These are phyloP conservation scores for Galago senegalensis DNA, from an alignment of 2,797 vertebrate genomes.

Conservation along the genomic window DNA sequence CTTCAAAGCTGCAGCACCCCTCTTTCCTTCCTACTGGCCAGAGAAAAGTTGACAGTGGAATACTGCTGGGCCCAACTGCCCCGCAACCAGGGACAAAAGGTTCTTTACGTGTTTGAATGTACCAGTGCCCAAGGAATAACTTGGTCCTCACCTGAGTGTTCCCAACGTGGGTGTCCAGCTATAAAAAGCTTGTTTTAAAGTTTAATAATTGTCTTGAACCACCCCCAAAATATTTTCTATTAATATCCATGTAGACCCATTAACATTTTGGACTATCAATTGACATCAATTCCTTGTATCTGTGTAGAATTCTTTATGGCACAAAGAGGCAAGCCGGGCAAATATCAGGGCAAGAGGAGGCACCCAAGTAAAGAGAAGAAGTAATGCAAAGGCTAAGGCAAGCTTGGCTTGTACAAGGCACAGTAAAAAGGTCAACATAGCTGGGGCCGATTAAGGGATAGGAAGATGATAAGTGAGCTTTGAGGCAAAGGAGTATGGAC, in stretches of 20 bases:
- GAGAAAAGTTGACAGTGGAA: not conserved
- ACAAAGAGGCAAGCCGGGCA: not conserved
- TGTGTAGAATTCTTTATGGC: not conserved
- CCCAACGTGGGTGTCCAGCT: not conserved
- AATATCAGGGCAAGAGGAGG: accelerated
- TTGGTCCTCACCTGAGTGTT: slow-evolving; percentile 18
- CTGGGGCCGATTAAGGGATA: not conserved
- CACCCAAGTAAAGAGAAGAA: not conserved
- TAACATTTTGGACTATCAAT: not conserved
- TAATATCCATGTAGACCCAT: not conserved
- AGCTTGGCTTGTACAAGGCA: not conserved
- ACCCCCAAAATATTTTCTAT: not conserved
- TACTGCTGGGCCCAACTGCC: not conserved
- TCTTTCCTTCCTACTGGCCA: no score
- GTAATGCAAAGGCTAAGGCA: not conserved
- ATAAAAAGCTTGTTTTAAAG: not conserved
- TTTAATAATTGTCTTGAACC: not conserved
- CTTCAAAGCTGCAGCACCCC: not conserved
- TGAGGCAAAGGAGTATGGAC: not conserved
- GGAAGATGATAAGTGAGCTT: not conserved
- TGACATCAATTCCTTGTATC: not conserved
- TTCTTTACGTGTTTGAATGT: not conserved
- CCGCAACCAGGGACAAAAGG: not conserved
- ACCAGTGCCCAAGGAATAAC: not conserved
- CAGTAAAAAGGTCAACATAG: not conserved